These are phyloP conservation scores for Girardia tigrina DNA, from an alignment of 2,888 invertebrate genomes.

Conservation along the genomic window DNA sequence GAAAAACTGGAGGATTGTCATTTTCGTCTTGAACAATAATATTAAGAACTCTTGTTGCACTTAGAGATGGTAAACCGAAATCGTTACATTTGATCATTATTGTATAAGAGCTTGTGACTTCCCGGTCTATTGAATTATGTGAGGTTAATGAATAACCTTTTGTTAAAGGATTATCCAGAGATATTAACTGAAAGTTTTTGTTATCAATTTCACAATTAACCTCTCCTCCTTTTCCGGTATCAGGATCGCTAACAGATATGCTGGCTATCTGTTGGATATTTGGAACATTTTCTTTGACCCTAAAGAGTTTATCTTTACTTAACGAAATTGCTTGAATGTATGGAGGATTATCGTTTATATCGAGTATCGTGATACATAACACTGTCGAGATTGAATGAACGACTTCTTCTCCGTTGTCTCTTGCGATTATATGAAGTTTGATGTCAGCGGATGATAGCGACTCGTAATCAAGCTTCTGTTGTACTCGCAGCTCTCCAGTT, in stretches of 20 bases:
- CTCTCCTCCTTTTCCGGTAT: conserved; percentile 29
- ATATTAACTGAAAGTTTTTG: conserved; percentile 41
- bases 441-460: not conserved
- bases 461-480: not conserved
- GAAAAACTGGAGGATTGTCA: conserved; percentile 61
- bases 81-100: conserved; percentile 31
- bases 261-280: conserved; percentile 31
- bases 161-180: conserved; percentile 47
- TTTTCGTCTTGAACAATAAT: conserved; percentile 76
- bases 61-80: conserved; percentile 24
- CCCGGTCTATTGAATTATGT: conserved; percentile 54
- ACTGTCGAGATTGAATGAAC: not conserved
- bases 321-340: conserved; percentile 20
- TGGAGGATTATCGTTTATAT: conserved; percentile 27
- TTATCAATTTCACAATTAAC: conserved; percentile 28
- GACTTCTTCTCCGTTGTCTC: not conserved
- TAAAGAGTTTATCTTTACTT: not conserved
- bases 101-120: not conserved
- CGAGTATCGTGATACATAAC: not conserved
- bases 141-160: conserved; percentile 41
- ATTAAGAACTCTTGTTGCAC: conserved; percentile 48
- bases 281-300: conserved; percentile 26
- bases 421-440: not conserved
- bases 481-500: conserved; percentile 17
- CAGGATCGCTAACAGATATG: conserved; percentile 26